Base-by-base conservation (phyloP, 2,113 vertebrate genomes). In the Zosterops borbonicus region DNA sequence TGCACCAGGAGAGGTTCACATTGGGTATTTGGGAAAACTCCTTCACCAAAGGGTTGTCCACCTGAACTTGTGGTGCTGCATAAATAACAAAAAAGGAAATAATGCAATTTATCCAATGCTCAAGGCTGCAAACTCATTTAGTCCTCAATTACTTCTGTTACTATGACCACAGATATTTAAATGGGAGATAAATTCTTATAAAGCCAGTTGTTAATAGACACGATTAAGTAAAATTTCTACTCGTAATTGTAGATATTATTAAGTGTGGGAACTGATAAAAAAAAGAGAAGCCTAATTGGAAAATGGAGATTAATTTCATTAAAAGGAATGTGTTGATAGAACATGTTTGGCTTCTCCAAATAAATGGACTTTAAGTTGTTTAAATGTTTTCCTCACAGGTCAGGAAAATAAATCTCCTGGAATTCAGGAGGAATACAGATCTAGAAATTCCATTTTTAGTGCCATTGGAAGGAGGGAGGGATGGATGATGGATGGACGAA, bases 141-240 rank as follows among this genome's bases (percentile, higher is more conserved):
- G 71, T 33, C 90, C 85, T 83, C 78, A 93, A 96, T 96, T 90
- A 94, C 90, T 94, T 49, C 94, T 83, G 80, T 90, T 96, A 56
- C 91, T 95, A 94, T 94, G 90, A 92, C 94, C 95, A 96, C 56
- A 93, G 95, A 97, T 83, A 92, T 52, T 91, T n/a, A 90, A 96
- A 93, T 67, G 87, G n/a, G 75, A 96, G 95, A 97, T 96, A 96
- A 96, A 96, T 92, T 92, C 90, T 77, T 90, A 86, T 46, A 67
- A 88, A 92, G 85, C 49, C 87, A 58, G 69, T 79, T 68, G 82
- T 86, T 97, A 96, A 96, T 46, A 95, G 94, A 60, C 68, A 88
- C 64, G 52, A 94, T 94, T 97, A 97, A 83, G 79, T 71, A 93
- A 77, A 86, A 95, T 83, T 94, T 90, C 60, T 94, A 56, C 77